phyloP scores from a whole-genome alignment of 2,888 invertebrate genomes.

The Cephus rjabovi region DNA sequence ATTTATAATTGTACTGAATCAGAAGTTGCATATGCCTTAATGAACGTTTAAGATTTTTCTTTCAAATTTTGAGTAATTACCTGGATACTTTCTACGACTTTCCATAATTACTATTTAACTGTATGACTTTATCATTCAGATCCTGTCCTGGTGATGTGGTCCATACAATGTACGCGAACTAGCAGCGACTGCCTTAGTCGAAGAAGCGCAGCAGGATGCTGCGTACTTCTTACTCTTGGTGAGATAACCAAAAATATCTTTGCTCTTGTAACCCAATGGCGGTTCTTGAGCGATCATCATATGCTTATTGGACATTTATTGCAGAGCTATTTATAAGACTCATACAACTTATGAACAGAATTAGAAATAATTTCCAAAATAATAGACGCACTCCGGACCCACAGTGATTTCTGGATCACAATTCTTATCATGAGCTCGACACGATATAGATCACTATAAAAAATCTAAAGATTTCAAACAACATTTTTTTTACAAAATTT shows the following conservation, averaged over 20 bases:
- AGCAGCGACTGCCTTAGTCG: not conserved
- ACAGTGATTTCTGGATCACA: not conserved
- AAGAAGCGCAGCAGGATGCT: constrained; percentile 9
- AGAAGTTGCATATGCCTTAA: not conserved
- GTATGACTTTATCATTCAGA: constrained; percentile 1
- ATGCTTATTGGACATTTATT: not conserved
- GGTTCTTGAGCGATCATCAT: not conserved
- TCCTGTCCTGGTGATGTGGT: not conserved
- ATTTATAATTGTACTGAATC: not conserved
- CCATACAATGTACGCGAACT: not conserved
- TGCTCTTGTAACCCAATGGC: constrained; percentile 26
- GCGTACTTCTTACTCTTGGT: constrained; percentile 11
- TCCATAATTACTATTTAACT: not conserved
- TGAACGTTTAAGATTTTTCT: not conserved
- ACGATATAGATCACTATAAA: not conserved
- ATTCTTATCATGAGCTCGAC: not conserved
- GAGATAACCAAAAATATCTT: constrained; percentile 40
- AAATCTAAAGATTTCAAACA: not conserved
- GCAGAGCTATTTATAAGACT: not conserved
- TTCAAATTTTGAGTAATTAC: not conserved
- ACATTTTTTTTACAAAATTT: not conserved
- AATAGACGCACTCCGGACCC: not conserved
- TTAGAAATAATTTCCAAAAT: not conserved
- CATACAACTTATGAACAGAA: not conserved
- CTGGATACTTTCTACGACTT: not conserved